A percentile compares a stretch with the other conserved stretches of the same genome.
These are phyloP conservation scores for Cheilosia pagana DNA, from an alignment of 2,888 invertebrate species.

Conservation along the genomic window DNA sequence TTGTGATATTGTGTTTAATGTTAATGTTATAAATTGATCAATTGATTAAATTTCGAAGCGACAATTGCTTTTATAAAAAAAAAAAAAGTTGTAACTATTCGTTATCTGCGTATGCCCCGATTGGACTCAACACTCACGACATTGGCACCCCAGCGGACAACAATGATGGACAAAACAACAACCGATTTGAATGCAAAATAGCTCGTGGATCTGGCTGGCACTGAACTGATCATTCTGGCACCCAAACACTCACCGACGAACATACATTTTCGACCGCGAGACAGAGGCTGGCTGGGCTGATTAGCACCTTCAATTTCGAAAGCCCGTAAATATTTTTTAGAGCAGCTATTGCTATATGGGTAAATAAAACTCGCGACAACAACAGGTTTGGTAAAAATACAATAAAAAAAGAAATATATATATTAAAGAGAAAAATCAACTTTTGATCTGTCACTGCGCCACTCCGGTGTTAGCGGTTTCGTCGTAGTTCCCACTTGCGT, in stretches of 20 bases:
- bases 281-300: conserved; percentile 22
- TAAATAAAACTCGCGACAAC: conserved; percentile 61
- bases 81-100: neutral
- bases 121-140: conserved; percentile 54
- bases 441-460: conserved; percentile 48
- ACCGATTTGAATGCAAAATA: conserved; percentile 53
- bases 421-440: conserved; percentile 3
- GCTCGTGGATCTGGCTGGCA: conserved; percentile 58
- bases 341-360: conserved; percentile 40
- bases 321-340: conserved; percentile 41
- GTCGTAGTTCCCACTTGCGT: conserved; percentile 59
- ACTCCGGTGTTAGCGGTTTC: conserved; percentile 52
- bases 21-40: conserved; percentile 4
- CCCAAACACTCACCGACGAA: conserved; percentile 40
- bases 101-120: conserved; percentile 49
- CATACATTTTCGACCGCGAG: conserved; percentile 40
- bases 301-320: conserved; percentile 71
- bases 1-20: conserved; percentile 52
- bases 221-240: conserved; percentile 68
- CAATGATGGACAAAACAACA: conserved; percentile 39
- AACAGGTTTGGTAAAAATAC: conserved; percentile 53
- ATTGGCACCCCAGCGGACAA: conserved; percentile 42
- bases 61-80: neutral
- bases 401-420: neutral
- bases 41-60: conserved; percentile 54